Percentiles rank a stretch among this genome's conserved stretches.
Evolutionary conservation across 2,888 invertebrate species (phyloP).

Genomic region (Argyresthia goedartella): DNA sequence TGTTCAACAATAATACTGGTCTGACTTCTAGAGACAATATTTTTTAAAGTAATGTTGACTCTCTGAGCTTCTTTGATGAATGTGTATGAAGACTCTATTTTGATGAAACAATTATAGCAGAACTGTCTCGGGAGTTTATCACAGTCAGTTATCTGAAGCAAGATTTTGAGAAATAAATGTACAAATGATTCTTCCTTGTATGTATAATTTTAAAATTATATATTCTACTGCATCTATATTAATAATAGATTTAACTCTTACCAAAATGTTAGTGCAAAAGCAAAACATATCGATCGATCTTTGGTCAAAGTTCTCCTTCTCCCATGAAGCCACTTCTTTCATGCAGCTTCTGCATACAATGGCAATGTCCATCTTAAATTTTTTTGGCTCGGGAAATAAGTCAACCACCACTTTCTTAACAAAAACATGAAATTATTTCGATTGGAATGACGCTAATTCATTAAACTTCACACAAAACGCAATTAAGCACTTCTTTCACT

Average conservation of each 20-base stretch:
- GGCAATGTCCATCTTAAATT: slow-evolving; percentile 31
- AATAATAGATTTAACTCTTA: slow-evolving; percentile 12
- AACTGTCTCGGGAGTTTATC: slow-evolving; percentile 62
- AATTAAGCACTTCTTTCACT: too few relatives aligned
- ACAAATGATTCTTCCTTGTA: too few relatives aligned
- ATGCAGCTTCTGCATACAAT: slow-evolving; percentile 52
- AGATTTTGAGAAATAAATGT: not conserved
- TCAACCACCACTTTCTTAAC: not conserved
- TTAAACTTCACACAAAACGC: too few relatives aligned
- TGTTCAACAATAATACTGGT: slow-evolving; percentile 40
- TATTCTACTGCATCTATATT: not conserved
- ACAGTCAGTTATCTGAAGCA: slow-evolving; percentile 35
- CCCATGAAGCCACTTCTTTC: slow-evolving; percentile 48
- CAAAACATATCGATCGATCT: slow-evolving; percentile 45
- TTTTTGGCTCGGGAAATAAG: not conserved
- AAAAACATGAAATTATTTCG: too few relatives aligned
- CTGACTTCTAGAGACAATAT: slow-evolving; percentile 33
- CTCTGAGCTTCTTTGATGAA: slow-evolving; percentile 56
- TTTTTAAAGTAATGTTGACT: slow-evolving; percentile 40
- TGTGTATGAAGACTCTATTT: slow-evolving; percentile 58
- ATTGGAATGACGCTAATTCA: too few relatives aligned
- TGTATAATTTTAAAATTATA: too few relatives aligned
- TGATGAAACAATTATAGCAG: slow-evolving; percentile 57
- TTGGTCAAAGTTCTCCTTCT: slow-evolving; percentile 34
- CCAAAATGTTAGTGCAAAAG: slow-evolving; percentile 50